Evolutionary conservation across 2,888 invertebrate genomes (phyloP).

Genomic region (Meandrusa payeni): DNA sequence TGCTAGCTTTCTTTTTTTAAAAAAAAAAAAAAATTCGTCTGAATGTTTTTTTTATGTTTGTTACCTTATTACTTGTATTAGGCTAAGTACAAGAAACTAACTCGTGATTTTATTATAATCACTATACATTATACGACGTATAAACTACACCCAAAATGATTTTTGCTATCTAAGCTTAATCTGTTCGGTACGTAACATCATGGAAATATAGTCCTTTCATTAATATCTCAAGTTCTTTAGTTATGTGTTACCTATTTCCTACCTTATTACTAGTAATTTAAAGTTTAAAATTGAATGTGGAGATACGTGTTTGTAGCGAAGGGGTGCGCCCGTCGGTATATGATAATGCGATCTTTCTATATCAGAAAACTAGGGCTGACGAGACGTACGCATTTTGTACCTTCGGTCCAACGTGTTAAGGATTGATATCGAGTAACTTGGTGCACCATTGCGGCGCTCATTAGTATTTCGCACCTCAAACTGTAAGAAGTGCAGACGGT

Average conservation of each 20-base stretch:
- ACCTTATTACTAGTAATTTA: background rate
- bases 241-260: background rate
- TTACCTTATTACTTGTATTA: too few relatives aligned
- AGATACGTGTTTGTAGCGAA: conserved; percentile 3
- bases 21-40: too few relatives aligned
- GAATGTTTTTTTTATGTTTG: too few relatives aligned
- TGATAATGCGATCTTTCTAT: conserved; percentile 12
- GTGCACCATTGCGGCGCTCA: background rate
- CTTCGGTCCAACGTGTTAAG: background rate
- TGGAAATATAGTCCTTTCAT: too few relatives aligned
- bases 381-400: background rate
- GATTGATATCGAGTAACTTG: background rate
- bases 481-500: conserved; percentile 22
- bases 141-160: too few relatives aligned
- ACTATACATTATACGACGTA: too few relatives aligned
- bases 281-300: conserved; percentile 6
- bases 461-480: conserved; percentile 20
- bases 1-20: too few relatives aligned
- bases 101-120: too few relatives aligned
- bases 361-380: background rate
- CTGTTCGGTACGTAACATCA: too few relatives aligned
- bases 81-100: too few relatives aligned
- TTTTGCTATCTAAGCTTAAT: too few relatives aligned
- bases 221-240: background rate
- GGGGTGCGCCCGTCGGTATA: too few relatives aligned